Percentiles rank a stretch among this genome's conserved stretches.
Evolutionary conservation across 2,113 vertebrate species (phyloP).

Genomic region (Colinus virginianus): DNA sequence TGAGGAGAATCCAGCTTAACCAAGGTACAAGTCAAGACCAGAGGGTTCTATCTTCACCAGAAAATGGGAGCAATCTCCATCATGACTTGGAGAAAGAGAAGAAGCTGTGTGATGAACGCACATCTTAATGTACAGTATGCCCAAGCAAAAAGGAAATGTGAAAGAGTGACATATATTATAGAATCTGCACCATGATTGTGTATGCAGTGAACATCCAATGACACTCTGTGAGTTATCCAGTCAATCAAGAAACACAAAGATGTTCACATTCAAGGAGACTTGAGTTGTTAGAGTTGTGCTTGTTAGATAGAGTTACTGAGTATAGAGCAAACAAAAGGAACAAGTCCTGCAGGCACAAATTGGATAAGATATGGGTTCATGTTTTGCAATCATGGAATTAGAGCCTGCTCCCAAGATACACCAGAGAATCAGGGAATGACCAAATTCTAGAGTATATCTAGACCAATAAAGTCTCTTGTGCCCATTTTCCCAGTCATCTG

Average conservation of each 20-base stretch:
- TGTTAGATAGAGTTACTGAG: neutral
- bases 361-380: neutral
- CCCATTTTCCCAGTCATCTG: fast-evolving
- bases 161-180: neutral
- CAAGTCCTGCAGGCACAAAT: neutral
- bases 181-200: neutral
- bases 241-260: neutral
- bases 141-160: neutral
- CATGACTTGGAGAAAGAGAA: neutral
- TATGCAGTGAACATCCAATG: neutral
- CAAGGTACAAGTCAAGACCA: neutral
- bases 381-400: neutral
- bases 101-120: neutral
- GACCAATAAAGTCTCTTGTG: neutral
- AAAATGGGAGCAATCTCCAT: neutral
- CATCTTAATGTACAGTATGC: neutral
- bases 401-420: neutral
- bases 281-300: too few relatives aligned
- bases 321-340: neutral
- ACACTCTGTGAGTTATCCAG: neutral
- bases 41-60: neutral
- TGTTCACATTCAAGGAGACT: neutral
- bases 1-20: neutral
- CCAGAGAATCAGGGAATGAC: neutral
- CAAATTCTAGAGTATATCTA: neutral